phyloP scores from a whole-genome alignment of 2,113 vertebrate genomes.

The Coregonus clupeaformis region DNA sequence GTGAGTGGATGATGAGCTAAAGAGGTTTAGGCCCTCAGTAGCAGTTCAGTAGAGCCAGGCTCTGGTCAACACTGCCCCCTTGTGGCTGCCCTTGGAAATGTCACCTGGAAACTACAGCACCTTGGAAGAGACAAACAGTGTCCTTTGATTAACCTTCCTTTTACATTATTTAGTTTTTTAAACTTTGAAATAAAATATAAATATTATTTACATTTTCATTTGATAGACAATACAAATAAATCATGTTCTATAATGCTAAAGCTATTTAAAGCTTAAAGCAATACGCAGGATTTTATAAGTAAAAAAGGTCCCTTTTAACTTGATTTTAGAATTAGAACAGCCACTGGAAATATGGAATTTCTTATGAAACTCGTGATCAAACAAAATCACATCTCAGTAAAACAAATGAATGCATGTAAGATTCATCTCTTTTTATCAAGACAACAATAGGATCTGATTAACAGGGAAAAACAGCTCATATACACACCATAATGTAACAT shows the following conservation, averaged over 20 bases:
- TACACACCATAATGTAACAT: not conserved
- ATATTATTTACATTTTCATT: not conserved
- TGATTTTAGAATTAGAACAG: not conserved
- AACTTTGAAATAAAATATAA: not conserved
- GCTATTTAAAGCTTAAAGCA: not conserved
- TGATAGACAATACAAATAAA: not conserved
- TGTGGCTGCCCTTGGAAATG: slow-evolving; percentile 34
- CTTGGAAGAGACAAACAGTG: not conserved
- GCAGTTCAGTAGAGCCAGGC: not conserved
- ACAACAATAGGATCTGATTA: not conserved
- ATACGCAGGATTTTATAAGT: not conserved
- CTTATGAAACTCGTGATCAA: not conserved
- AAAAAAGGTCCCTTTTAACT: too few species aligned
- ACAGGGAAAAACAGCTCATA: not conserved
- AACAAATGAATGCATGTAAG: not conserved
- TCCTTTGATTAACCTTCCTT: not conserved
- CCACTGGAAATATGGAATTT: not conserved
- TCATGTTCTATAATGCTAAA: not conserved
- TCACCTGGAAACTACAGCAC: not conserved
- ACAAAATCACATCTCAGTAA: not conserved
- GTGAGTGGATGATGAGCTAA: slow-evolving; percentile 22
- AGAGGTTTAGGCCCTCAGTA: slow-evolving; percentile 7
- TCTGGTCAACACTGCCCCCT: slow-evolving; percentile 62
- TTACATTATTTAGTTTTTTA: not conserved
- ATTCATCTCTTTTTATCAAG: not conserved